Percentiles rank a stretch among this genome's conserved stretches.
These are phyloP conservation scores for Petrolisthes cinctipes DNA, from an alignment of 2,888 invertebrate species.

Conservation along the genomic window DNA sequence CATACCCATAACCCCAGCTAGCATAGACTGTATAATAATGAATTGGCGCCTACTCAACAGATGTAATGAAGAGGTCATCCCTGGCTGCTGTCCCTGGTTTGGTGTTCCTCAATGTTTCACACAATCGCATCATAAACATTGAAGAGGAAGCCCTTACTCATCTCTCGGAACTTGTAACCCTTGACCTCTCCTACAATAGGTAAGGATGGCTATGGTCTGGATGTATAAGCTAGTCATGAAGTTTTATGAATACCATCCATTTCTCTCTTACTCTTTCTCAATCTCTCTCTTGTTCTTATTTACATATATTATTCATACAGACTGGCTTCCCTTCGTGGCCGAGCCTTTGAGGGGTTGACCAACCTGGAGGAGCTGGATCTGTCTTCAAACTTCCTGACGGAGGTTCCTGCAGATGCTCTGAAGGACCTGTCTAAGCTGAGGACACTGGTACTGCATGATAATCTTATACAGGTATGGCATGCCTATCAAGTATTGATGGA, in stretches of 20 bases:
- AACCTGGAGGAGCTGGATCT: constrained; percentile 85
- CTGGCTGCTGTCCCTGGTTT: constrained; percentile 75
- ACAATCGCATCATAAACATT: constrained; percentile 81
- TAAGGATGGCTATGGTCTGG: neutral
- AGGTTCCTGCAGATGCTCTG: constrained; percentile 84
- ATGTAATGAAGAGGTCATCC: constrained; percentile 37
- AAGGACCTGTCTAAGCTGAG: constrained; percentile 79
- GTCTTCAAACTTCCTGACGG: constrained; percentile 85
- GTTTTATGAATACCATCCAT: neutral
- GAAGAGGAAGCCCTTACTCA: constrained; percentile 83
- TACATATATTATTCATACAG: constrained; percentile 19
- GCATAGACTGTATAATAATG: too few species aligned
- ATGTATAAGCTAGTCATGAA: neutral
- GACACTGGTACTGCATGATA: constrained; percentile 85
- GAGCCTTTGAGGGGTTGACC: constrained; percentile 74
- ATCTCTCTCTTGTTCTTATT: neutral
- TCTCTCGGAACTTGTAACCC: constrained; percentile 77
- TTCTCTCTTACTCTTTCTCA: neutral
- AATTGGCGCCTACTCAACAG: neutral
- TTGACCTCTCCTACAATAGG: constrained; percentile 84
- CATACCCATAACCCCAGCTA: too few species aligned
- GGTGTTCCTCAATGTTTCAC: constrained; percentile 82
- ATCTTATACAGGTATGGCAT: constrained; percentile 81
- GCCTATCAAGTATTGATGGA: neutral
- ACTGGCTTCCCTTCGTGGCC: constrained; percentile 38